These are phyloP conservation scores for Drosophila arizonae DNA, from an alignment of 1,140 invertebrate genomes.

Conservation along the genomic window DNA sequence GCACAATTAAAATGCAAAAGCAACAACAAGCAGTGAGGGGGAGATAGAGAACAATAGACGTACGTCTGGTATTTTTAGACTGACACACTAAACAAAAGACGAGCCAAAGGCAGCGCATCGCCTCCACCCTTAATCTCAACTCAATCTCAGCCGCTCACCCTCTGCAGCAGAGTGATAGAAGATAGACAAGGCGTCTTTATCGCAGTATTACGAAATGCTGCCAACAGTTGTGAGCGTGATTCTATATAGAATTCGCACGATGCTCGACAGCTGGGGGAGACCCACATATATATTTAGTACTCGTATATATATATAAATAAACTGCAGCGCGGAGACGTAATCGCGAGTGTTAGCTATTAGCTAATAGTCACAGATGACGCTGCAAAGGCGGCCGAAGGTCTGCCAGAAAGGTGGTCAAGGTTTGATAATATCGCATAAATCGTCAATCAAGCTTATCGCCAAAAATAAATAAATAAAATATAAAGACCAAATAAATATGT, in stretches of 20 bases:
- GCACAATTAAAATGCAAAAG: conserved; percentile 62
- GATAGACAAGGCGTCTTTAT: conserved; percentile 19
- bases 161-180: neutral
- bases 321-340: conserved; percentile 32
- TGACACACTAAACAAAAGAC: conserved; percentile 67
- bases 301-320: conserved; percentile 40
- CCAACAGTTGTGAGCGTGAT: conserved; percentile 50
- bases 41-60: conserved; percentile 50
- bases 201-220: conserved; percentile 58
- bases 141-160: neutral
- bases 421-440: conserved; percentile 35
- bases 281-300: neutral
- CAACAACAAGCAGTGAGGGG: neutral
- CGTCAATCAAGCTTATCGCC: conserved; percentile 1
- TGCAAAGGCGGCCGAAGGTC: conserved; percentile 56
- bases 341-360: conserved; percentile 66
- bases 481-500: conserved; percentile 12
- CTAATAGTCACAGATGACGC: conserved; percentile 65
- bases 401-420: conserved; percentile 61
- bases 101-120: conserved; percentile 24
- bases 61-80: conserved; percentile 61
- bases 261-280: neutral
- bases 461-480: neutral
- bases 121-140: neutral
- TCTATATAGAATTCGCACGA: conserved; percentile 57